phyloP scores from a whole-genome alignment of 1,140 invertebrate species.

The Mesaphorura yosii region DNA sequence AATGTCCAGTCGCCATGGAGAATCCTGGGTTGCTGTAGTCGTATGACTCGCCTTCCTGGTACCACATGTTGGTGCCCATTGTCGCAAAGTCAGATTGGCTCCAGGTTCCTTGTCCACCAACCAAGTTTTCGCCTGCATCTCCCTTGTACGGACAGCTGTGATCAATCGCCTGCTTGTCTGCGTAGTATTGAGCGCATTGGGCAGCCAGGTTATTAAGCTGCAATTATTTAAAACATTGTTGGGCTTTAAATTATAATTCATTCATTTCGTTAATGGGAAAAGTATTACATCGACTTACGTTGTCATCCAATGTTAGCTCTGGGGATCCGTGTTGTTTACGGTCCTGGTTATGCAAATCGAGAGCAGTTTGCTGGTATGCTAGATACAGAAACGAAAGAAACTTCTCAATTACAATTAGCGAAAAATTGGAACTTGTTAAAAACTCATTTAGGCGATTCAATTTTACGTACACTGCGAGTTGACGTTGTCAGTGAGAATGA shows the following conservation, averaged over 20 bases:
- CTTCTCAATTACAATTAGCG: too few relatives aligned
- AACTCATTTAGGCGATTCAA: too few relatives aligned
- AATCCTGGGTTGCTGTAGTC: slow-evolving; percentile 9
- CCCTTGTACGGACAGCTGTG: slow-evolving; percentile 10
- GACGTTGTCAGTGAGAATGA: too few relatives aligned
- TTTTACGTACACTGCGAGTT: too few relatives aligned
- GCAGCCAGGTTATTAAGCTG: neutral
- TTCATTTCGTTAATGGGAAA: neutral
- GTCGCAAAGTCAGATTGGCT: neutral
- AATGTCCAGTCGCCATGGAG: slow-evolving; percentile 16
- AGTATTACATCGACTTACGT: too few relatives aligned
- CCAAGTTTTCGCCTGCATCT: slow-evolving; percentile 7
- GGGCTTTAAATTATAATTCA: neutral
- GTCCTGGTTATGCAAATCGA: neutral
- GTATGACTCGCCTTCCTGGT: neutral
- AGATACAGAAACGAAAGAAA: too few relatives aligned
- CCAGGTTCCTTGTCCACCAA: neutral
- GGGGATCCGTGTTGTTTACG: neutral
- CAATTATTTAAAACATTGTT: neutral
- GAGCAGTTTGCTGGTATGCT: neutral
- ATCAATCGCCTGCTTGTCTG: slow-evolving; percentile 1
- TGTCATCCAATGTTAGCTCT: neutral
- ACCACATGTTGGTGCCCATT: neutral
- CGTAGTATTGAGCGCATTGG: slow-evolving; percentile 9
- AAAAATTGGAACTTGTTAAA: too few relatives aligned